Percentiles rank a stretch among this genome's conserved stretches.
Evolutionary conservation across 2,113 vertebrate species (phyloP).

Genomic region (Stigmatopora argus): DNA sequence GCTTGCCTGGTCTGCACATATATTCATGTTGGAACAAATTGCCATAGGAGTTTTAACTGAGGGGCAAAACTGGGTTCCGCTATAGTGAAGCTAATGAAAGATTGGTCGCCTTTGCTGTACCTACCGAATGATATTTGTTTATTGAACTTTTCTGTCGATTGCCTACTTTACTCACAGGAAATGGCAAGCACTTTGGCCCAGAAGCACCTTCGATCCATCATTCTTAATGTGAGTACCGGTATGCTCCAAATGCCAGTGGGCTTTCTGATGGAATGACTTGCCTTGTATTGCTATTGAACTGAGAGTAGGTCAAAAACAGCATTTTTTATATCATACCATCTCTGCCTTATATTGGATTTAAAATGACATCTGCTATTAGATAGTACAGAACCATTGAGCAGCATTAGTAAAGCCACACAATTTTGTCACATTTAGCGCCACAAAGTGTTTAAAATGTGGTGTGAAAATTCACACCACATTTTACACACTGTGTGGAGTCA

Average conservation of each 20-base stretch:
- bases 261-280: not conserved
- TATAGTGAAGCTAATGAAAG: too few relatives aligned
- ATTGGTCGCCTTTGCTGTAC: slow-evolving; percentile 3
- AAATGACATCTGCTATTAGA: not conserved
- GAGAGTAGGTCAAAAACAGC: not conserved
- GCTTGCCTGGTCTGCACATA: slow-evolving; percentile 12
- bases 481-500: too few relatives aligned
- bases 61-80: not conserved
- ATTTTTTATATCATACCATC: not conserved
- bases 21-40: slow-evolving; percentile 5
- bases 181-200: slow-evolving; percentile 95
- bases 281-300: not conserved
- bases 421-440: too few relatives aligned
- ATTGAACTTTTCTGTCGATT: slow-evolving; percentile 8
- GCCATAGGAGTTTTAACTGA: slow-evolving; percentile 12
- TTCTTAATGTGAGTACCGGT: slow-evolving; percentile 86
- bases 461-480: too few relatives aligned
- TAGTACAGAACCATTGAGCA: not conserved
- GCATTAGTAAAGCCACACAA: too few relatives aligned
- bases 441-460: too few relatives aligned
- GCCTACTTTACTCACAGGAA: slow-evolving; percentile 70
- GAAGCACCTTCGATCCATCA: slow-evolving; percentile 95
- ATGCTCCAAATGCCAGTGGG: not conserved
- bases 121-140: slow-evolving; percentile 4
- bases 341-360: not conserved